phyloP scores from a whole-genome alignment of 2,888 invertebrate species.

The Agrilus cyanescens region DNA sequence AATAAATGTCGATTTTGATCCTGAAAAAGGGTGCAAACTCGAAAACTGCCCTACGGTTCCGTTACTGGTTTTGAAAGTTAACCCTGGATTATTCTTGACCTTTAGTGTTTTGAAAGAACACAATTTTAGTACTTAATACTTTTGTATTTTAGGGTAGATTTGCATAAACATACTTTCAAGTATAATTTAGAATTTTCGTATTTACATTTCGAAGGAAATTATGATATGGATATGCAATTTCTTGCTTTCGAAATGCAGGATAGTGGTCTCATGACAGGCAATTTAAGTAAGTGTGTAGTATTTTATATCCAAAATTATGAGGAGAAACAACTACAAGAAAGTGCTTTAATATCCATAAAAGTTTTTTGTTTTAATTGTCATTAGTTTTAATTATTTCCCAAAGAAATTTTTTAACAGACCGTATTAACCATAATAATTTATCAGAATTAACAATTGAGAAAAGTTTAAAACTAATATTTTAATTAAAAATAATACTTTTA shows the following conservation, averaged over 20 bases:
- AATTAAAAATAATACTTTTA: too few species aligned
- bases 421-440: too few species aligned
- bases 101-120: background rate
- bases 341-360: too few species aligned
- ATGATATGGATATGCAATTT: slow-evolving; percentile 55
- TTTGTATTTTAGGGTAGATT: slow-evolving; percentile 42
- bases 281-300: slow-evolving; percentile 45
- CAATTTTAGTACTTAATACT: background rate
- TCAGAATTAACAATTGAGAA: too few species aligned
- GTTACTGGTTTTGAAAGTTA: background rate
- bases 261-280: slow-evolving; percentile 50
- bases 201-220: slow-evolving; percentile 50
- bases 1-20: too few species aligned
- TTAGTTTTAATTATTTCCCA: too few species aligned
- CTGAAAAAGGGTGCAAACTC: too few species aligned
- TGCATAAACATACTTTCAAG: slow-evolving; percentile 47
- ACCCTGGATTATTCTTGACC: background rate
- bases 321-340: too few species aligned
- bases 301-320: background rate
- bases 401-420: too few species aligned
- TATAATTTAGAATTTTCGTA: slow-evolving; percentile 47
- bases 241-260: slow-evolving; percentile 49
- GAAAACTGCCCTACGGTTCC: too few species aligned
- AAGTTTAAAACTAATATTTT: too few species aligned
- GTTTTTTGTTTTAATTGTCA: too few species aligned